phyloP scores from a whole-genome alignment of 92 coral and sea anemone species.

The Isaurus tuberculatus region DNA sequence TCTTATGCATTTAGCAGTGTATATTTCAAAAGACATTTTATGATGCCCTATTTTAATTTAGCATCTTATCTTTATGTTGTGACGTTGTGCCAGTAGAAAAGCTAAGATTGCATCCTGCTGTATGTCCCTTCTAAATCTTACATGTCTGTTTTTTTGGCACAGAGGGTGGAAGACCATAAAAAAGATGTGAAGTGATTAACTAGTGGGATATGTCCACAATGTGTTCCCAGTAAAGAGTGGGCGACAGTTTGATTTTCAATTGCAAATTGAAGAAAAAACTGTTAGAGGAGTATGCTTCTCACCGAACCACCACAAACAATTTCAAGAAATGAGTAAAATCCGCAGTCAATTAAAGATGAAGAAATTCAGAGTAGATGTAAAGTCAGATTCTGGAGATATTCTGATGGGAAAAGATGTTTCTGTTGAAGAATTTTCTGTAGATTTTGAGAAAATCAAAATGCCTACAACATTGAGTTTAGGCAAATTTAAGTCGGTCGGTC shows the following conservation, averaged over 20 bases:
- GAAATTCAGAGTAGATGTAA: background rate
- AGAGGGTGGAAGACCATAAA: too few species aligned
- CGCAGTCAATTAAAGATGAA: slow-evolving; percentile 2
- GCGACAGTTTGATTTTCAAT: slow-evolving; percentile 5
- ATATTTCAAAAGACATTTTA: too few species aligned
- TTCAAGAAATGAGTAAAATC: background rate
- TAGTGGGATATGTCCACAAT: too few species aligned
- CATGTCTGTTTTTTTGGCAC: too few species aligned
- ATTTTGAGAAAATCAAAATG: slow-evolving; percentile 21
- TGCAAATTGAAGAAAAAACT: slow-evolving; percentile 3
- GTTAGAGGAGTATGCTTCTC: slow-evolving; percentile 2
- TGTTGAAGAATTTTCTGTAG: slow-evolving; percentile 19
- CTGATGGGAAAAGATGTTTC: slow-evolving; percentile 36
- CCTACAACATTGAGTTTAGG: slow-evolving; percentile 34
- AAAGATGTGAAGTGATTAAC: too few species aligned
- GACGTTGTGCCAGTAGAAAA: too few species aligned
- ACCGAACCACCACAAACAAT: background rate
- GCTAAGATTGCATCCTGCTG: too few species aligned
- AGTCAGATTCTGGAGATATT: background rate
- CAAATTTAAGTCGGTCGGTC: slow-evolving; percentile 18
- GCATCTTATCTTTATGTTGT: too few species aligned
- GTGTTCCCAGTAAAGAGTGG: slow-evolving; percentile 15
- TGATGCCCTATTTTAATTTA: too few species aligned
- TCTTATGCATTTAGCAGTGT: too few species aligned
- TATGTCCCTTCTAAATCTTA: too few species aligned